phyloP scores from a whole-genome alignment of 2,797 vertebrate genomes.

The Schizopygopsis pylzovi region DNA sequence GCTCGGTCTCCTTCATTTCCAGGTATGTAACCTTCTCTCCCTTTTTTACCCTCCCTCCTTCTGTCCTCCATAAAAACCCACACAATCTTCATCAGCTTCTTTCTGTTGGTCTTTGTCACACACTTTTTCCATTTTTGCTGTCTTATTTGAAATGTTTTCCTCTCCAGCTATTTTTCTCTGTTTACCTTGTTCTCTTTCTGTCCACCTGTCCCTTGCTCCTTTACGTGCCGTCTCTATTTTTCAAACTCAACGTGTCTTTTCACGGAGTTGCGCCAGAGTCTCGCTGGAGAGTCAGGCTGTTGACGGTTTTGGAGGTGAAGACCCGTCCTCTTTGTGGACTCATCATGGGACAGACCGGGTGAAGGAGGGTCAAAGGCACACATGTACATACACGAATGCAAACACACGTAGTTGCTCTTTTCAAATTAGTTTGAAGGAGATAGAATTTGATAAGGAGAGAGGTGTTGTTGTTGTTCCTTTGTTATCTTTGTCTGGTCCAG shows the following conservation, averaged over 20 bases:
- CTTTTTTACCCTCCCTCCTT: conserved; percentile 10
- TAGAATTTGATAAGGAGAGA: not conserved
- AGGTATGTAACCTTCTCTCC: conserved; percentile 18
- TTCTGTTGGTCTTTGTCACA: conserved; percentile 21
- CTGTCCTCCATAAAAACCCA: conserved; percentile 41
- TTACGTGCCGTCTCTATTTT: conserved; percentile 10
- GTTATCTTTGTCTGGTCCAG: not conserved
- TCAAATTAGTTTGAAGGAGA: conserved; percentile 32
- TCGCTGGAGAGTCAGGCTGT: conserved; percentile 18
- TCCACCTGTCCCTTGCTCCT: conserved; percentile 38
- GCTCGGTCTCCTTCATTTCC: not conserved
- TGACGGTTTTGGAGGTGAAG: conserved; percentile 47
- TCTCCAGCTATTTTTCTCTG: conserved; percentile 26
- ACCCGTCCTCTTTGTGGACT: conserved; percentile 30
- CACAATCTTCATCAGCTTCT: conserved; percentile 22
- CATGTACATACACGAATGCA: conserved; percentile 14
- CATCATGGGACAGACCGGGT: conserved; percentile 45
- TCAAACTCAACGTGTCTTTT: conserved; percentile 29
- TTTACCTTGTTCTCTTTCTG: conserved; percentile 20
- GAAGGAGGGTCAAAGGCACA: conserved; percentile 53
- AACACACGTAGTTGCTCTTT: conserved; percentile 2
- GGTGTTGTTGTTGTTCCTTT: not conserved
- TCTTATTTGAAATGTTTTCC: conserved; percentile 19
- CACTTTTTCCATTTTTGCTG: not conserved
- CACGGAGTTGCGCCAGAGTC: not conserved